These are phyloP conservation scores for Orgyia antiqua DNA, from an alignment of 2,888 invertebrate genomes.

Conservation along the genomic window DNA sequence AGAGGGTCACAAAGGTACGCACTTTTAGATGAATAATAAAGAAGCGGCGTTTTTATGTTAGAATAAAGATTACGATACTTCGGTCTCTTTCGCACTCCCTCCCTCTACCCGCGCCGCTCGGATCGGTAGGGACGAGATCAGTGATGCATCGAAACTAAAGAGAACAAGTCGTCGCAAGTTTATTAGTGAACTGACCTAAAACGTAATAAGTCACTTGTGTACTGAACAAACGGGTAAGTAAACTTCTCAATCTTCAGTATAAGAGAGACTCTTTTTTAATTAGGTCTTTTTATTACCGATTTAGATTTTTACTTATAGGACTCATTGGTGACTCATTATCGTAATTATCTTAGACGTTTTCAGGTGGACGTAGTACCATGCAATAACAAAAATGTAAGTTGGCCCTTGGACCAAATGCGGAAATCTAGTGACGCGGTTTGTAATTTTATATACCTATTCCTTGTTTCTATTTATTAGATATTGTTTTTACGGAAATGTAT, in stretches of 20 bases:
- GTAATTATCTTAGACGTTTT: too few relatives aligned
- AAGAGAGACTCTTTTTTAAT: too few relatives aligned
- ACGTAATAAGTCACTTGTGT: background rate
- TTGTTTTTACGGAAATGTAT: too few relatives aligned
- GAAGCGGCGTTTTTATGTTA: slow-evolving; percentile 1
- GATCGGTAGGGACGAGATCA: background rate
- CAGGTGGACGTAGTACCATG: too few relatives aligned
- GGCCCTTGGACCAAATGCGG: too few relatives aligned
- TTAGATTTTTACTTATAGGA: background rate
- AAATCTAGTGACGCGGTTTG: too few relatives aligned
- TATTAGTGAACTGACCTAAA: background rate
- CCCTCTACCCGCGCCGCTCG: background rate
- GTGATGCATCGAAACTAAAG: background rate
- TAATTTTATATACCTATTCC: too few relatives aligned
- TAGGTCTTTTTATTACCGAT: slow-evolving; percentile 1
- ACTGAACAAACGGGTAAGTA: background rate
- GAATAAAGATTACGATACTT: slow-evolving; percentile 1
- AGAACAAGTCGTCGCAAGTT: background rate
- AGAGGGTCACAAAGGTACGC: background rate
- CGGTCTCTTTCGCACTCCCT: too few relatives aligned
- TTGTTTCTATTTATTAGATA: too few relatives aligned
- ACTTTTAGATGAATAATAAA: background rate
- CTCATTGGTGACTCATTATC: background rate
- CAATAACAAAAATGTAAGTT: too few relatives aligned
- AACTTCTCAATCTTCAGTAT: too few relatives aligned